Conservation (phyloP, 2,888 invertebrate species). For the Coelogynopora nodosa region DNA sequence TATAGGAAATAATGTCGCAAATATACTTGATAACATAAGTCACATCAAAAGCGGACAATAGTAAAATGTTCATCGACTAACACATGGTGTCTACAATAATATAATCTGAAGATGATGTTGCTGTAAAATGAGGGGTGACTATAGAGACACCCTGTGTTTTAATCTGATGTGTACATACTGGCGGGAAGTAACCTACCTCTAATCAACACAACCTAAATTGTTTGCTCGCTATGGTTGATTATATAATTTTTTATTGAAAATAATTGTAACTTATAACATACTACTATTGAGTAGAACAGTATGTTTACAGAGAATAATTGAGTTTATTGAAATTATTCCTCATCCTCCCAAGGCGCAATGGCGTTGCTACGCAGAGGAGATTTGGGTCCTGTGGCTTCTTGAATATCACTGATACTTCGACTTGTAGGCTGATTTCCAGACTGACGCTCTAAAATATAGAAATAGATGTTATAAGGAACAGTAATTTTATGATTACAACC, state of each 20-base stretch:
- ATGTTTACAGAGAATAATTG: not conserved
- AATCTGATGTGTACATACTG: not conserved
- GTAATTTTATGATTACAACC: too few relatives aligned
- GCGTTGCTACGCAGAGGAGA: constrained; percentile 26
- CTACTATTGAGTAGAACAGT: not conserved
- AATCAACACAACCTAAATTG: too few relatives aligned
- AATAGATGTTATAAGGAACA: too few relatives aligned
- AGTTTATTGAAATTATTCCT: not conserved
- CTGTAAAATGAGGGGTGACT: too few relatives aligned
- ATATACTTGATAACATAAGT: too few relatives aligned
- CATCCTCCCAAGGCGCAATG: constrained; percentile 34
- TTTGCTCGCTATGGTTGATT: not conserved
- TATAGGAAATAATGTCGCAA: too few relatives aligned
- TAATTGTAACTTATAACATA: not conserved
- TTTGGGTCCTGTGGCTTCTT: not conserved
- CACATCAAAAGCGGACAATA: too few relatives aligned
- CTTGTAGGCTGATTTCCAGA: not conserved
- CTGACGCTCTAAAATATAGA: not conserved
- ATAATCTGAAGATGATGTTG: too few relatives aligned
- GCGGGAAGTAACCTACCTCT: not conserved
- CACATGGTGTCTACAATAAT: too few relatives aligned
- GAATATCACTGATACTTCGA: not conserved
- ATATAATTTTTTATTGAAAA: not conserved
- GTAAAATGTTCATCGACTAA: too few relatives aligned
- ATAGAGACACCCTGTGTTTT: too few relatives aligned